Evolutionary conservation across 2,797 vertebrate genomes (phyloP).

Genomic region (Leuciscus waleckii): DNA sequence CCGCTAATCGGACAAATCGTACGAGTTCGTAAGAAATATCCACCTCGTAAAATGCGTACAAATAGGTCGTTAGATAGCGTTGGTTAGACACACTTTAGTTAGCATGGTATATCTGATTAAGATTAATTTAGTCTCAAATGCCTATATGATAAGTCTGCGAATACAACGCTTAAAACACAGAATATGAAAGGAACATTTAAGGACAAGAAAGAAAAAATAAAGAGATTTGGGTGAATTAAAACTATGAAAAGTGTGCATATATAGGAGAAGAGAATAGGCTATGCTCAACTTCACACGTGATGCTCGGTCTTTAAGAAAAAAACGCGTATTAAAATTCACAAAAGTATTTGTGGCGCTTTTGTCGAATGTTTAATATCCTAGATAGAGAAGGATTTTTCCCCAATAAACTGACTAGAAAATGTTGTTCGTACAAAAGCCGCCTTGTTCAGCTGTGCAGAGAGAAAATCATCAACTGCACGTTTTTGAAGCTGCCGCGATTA

Average conservation of each 20-base stretch:
- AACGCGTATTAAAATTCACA: neutral
- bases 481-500: conserved; percentile 39
- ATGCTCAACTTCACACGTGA: neutral
- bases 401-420: conserved; percentile 44
- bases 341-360: neutral
- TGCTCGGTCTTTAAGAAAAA: neutral
- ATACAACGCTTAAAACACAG: neutral
- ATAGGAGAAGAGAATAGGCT: neutral
- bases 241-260: neutral
- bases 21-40: too few species aligned
- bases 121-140: neutral
- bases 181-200: neutral
- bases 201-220: neutral
- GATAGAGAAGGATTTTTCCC: neutral
- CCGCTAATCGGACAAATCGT: too few species aligned
- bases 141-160: neutral
- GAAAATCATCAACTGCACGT: conserved; percentile 27
- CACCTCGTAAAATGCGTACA: too few species aligned
- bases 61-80: too few species aligned
- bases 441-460: conserved; percentile 23
- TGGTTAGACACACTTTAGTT: too few species aligned
- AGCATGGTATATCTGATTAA: too few species aligned
- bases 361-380: neutral
- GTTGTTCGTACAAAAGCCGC: conserved; percentile 57
- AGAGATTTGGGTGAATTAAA: neutral